phyloP scores from a whole-genome alignment of 35 echinoderm and acorn worm species.

The Amphiura filiformis region DNA sequence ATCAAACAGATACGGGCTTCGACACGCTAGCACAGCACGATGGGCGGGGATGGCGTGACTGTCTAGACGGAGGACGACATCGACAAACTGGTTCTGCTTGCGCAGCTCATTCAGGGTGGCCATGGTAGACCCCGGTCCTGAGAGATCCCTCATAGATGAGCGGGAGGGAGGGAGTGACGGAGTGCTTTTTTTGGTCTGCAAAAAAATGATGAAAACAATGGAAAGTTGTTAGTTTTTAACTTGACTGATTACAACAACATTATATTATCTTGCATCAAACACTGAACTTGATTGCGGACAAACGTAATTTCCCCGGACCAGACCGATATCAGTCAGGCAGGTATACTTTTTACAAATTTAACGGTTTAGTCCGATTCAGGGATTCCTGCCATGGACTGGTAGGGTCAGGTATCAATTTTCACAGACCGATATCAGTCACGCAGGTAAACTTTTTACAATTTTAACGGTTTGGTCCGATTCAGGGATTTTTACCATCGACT shows the following conservation, averaged over 20 bases:
- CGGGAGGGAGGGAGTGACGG: not conserved
- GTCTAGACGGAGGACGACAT: slow-evolving; percentile 62
- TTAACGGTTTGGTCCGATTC: too few relatives aligned
- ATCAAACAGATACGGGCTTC: slow-evolving; percentile 69
- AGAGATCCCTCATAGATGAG: slow-evolving; percentile 50
- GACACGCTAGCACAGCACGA: slow-evolving; percentile 80
- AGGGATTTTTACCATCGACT: too few relatives aligned
- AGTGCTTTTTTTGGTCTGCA: slow-evolving; percentile 27
- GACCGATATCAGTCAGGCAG: too few relatives aligned
- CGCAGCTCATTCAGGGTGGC: slow-evolving; percentile 79
- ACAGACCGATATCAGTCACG: too few relatives aligned
- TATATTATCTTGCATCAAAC: not conserved
- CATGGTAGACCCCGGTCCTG: slow-evolving; percentile 57
- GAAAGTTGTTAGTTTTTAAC: not conserved
- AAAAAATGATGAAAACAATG: not conserved
- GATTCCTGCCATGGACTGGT: too few relatives aligned
- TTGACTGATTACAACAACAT: not conserved
- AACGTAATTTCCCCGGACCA: too few relatives aligned
- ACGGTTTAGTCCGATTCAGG: too few relatives aligned
- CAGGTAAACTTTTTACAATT: too few relatives aligned
- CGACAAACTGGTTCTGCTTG: slow-evolving; percentile 82
- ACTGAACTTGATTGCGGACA: not conserved
- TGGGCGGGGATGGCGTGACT: slow-evolving; percentile 86
- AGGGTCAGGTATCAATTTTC: too few relatives aligned
- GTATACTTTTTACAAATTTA: too few relatives aligned